These are phyloP conservation scores for Champsocephalus esox DNA, from an alignment of 2,797 vertebrate genomes.

Conservation along the genomic window DNA sequence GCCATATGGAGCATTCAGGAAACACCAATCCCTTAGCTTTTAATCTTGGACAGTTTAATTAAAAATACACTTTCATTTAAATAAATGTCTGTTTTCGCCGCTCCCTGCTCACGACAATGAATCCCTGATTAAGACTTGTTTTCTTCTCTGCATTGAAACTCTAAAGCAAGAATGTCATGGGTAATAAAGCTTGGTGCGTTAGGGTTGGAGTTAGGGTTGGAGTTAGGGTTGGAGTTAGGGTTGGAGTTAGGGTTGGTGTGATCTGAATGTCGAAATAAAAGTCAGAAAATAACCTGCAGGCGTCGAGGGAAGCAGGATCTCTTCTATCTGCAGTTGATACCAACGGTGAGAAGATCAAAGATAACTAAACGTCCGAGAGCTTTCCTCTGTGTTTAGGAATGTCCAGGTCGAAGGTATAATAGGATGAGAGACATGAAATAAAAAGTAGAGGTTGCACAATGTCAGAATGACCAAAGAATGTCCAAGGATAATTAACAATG, in stretches of 20 bases:
- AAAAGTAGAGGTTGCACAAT: neutral
- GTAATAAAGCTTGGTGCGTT: neutral
- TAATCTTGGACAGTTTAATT: constrained; percentile 18
- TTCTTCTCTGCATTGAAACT: neutral
- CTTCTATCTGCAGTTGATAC: constrained; percentile 37
- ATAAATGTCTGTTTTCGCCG: constrained; percentile 1
- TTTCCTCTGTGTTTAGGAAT: constrained; percentile 14
- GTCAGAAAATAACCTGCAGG: constrained; percentile 29
- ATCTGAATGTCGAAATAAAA: constrained; percentile 26
- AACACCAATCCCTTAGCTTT: neutral
- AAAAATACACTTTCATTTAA: constrained; percentile 7
- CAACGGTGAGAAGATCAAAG: constrained; percentile 29
- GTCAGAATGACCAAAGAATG: neutral
- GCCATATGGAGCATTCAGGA: constrained; percentile 1
- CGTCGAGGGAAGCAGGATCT: constrained; percentile 25
- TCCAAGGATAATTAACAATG: neutral
- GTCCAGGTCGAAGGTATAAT: constrained; percentile 25
- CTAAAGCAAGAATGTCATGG: neutral
- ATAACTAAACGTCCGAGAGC: constrained; percentile 31
- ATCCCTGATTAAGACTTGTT: neutral
- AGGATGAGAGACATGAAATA: neutral
- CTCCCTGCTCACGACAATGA: too few relatives aligned
- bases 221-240: neutral
- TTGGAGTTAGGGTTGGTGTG: neutral
- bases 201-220: too few relatives aligned